phyloP scores from a whole-genome alignment of 2,888 invertebrate species.

The Hemistola chrysoprasaria region DNA sequence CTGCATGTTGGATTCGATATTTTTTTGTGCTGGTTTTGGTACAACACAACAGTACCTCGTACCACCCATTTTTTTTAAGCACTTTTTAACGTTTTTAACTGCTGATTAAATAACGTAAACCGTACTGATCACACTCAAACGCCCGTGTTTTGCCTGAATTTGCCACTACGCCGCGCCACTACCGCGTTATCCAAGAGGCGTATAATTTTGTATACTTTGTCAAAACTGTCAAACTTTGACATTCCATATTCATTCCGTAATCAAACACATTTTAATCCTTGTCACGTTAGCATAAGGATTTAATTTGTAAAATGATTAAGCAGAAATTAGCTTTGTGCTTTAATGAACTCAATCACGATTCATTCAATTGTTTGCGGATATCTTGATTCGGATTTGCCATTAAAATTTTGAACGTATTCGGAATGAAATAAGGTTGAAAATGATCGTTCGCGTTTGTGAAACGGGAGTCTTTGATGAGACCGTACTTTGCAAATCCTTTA shows the following conservation, averaged over 20 bases:
- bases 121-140: too few relatives aligned
- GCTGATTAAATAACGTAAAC: too few relatives aligned
- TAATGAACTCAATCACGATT: slow-evolving; percentile 51
- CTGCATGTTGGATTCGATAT: too few relatives aligned
- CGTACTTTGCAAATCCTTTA: slow-evolving; percentile 50
- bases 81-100: too few relatives aligned
- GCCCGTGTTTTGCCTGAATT: too few relatives aligned
- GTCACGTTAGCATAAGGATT: slow-evolving; percentile 1
- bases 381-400: slow-evolving; percentile 37
- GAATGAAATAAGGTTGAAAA: slow-evolving; percentile 17
- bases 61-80: too few relatives aligned
- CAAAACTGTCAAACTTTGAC: slow-evolving; percentile 41
- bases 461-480: slow-evolving; percentile 47
- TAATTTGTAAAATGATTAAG: slow-evolving; percentile 17
- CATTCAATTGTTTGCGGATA: slow-evolving; percentile 55
- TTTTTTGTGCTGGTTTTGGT: too few relatives aligned
- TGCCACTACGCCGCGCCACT: too few relatives aligned
- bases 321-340: slow-evolving; percentile 28
- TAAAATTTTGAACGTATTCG: slow-evolving; percentile 15
- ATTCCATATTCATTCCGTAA: slow-evolving; percentile 24
- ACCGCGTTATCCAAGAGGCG: too few relatives aligned
- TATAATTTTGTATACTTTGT: slow-evolving; percentile 8
- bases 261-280: slow-evolving; percentile 19
- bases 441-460: slow-evolving; percentile 25
- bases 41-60: too few relatives aligned